Base-by-base conservation (phyloP, 2,113 vertebrate genomes). In the Otocyon megalotis region DNA sequence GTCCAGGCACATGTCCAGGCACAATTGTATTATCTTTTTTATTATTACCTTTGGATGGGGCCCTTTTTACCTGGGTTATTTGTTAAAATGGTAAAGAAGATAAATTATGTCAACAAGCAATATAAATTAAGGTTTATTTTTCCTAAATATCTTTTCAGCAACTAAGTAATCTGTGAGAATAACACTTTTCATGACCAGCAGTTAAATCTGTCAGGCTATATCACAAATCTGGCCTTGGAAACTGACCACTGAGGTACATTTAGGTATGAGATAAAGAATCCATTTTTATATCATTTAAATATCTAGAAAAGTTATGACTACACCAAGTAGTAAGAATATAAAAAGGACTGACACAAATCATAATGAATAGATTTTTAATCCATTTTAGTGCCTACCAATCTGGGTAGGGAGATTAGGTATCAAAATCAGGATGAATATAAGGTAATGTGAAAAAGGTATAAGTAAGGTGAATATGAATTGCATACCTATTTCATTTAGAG, bases 11-110 rank as follows among this genome's bases (percentile, higher is more conserved):
- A 77, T 90, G 22, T 30, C 54, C 11, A 43, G 80, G 24, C 11
- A 53, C 1, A 77, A 24, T 43, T 8, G 35, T 81, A 15, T 4
- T 65, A 43, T 53, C 35, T 71, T 82, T 53, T 53, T n/a, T 0
- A 82, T 92, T 88, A 43, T 80, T 89, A 56, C 60, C 16, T 60
- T 53, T 32, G 5, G 82, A 92, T 63, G 9, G 43, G 9, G 4
- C 4, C 5, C 8, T 60, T 94, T 95, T 72, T 94, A 14, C 72
- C 37, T 77, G 65, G 58, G 32, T 13, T 94, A 28, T 63, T 83
- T 85, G 69, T 83, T 95, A 90, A 93, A 96, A 88, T 76, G n/a
- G 17, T 60, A 13, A 92, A 71, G 24, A 50, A 82, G 19, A 90
- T 60, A 43, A 83, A 90, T 90, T 90, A 74, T 62, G 62, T 62